phyloP scores from a whole-genome alignment of 1,140 invertebrate genomes.

The Mesaphorura yosii region DNA sequence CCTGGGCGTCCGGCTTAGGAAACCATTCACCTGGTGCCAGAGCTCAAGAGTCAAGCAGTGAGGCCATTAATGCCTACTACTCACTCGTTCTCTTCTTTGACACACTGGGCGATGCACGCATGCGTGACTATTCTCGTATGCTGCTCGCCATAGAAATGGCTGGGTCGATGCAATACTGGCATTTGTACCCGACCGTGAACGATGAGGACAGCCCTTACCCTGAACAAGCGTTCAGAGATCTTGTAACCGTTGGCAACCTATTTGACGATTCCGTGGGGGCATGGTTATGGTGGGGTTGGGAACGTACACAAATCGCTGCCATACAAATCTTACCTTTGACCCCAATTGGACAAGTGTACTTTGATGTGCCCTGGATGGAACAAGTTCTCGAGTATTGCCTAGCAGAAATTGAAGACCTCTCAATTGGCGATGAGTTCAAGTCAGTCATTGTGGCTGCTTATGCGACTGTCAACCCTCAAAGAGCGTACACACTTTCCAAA shows the following conservation, averaged over 20 bases:
- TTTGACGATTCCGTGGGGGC: slow-evolving; percentile 1
- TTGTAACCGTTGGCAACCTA: slow-evolving; percentile 8
- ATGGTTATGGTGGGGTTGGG: slow-evolving; percentile 5
- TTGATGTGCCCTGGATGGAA: slow-evolving; percentile 9
- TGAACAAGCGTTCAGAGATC: slow-evolving; percentile 9
- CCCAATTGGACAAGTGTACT: slow-evolving; percentile 1
- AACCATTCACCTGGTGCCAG: neutral
- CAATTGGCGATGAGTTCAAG: slow-evolving; percentile 5
- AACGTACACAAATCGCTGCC: slow-evolving; percentile 4
- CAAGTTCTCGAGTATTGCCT: slow-evolving; percentile 1
- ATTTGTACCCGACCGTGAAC: slow-evolving; percentile 7
- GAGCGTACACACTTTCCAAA: neutral
- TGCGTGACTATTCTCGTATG: slow-evolving; percentile 7
- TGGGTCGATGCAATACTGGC: slow-evolving; percentile 11
- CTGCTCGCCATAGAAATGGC: slow-evolving; percentile 10
- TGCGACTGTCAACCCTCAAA: slow-evolving; percentile 7
- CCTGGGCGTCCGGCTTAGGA: slow-evolving; percentile 9
- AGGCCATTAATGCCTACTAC: slow-evolving; percentile 20
- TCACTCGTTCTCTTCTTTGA: neutral
- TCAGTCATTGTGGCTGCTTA: slow-evolving; percentile 17
- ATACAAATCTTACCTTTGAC: slow-evolving; percentile 9
- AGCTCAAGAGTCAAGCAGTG: slow-evolving; percentile 7
- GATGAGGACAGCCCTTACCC: slow-evolving; percentile 14
- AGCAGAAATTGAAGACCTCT: slow-evolving; percentile 1
- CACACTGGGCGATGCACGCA: neutral